These are phyloP conservation scores for Mastomys coucha DNA, from an alignment of 2,113 vertebrate species.

Conservation along the genomic window DNA sequence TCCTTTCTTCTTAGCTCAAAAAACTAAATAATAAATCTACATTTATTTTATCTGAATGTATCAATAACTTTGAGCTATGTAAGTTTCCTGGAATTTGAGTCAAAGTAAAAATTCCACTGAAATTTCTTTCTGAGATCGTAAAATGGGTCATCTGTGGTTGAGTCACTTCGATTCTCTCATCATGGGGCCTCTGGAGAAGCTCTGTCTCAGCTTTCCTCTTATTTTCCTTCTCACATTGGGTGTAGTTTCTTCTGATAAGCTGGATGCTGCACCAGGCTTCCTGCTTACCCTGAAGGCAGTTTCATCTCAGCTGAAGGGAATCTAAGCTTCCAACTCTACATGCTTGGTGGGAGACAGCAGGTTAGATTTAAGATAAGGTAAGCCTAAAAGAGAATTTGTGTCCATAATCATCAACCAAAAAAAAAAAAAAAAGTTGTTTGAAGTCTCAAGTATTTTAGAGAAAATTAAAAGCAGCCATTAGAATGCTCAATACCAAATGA, in stretches of 20 bases:
- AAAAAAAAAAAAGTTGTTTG: not conserved
- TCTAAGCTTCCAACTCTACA: not conserved
- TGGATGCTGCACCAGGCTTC: not conserved
- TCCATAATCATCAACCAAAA: conserved; percentile 10
- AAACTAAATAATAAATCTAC: not conserved
- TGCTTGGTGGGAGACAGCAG: accelerated
- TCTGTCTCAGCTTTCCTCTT: not conserved
- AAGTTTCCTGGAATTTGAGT: not conserved
- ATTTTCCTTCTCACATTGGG: not conserved
- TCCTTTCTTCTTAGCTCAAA: not conserved
- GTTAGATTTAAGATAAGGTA: conserved; percentile 41
- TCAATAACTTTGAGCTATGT: conserved; percentile 1
- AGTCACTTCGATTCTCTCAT: not conserved
- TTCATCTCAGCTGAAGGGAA: not conserved
- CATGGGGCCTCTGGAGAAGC: not conserved
- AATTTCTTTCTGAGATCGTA: not conserved
- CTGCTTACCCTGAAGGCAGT: accelerated
- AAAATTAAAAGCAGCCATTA: conserved; percentile 24
- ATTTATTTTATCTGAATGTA: not conserved
- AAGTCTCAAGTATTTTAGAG: not conserved
- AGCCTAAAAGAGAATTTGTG: not conserved
- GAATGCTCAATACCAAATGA: not conserved
- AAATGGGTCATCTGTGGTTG: not conserved
- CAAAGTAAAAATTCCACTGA: not conserved
- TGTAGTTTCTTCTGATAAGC: not conserved